Conservation (phyloP, 2,797 vertebrate genomes). For the Furcifer pardalis region DNA sequence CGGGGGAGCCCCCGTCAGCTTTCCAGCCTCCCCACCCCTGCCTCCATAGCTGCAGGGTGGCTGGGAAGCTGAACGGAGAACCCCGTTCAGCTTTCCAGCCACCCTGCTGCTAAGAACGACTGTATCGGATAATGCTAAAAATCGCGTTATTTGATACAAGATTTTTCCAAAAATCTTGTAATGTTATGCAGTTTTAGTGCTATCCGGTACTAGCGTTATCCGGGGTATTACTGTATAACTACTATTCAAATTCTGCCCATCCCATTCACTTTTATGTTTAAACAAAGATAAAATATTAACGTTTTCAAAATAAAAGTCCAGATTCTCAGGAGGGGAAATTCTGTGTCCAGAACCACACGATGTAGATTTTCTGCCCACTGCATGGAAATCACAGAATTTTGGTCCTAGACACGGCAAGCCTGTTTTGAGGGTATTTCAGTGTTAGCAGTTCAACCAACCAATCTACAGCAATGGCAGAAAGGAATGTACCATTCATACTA, state of each 20-base stretch:
- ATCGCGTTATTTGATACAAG: no score
- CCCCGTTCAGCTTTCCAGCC: no score
- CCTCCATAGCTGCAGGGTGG: no score
- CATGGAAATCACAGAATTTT: neutral
- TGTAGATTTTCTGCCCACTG: neutral
- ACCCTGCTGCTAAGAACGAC: no score
- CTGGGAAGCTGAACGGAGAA: no score
- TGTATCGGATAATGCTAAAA: no score
- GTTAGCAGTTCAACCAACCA: neutral
- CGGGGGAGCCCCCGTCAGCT: no score
- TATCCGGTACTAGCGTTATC: no score
- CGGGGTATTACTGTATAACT: no score
- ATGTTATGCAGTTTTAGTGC: no score
- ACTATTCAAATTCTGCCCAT: neutral
- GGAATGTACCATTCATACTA: neutral
- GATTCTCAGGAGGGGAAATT: neutral
- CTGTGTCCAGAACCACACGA: neutral
- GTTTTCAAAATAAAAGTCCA: neutral
- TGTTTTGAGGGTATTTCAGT: neutral
- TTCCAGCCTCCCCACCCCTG: no score
- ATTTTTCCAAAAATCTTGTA: no score
- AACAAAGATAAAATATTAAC: neutral
- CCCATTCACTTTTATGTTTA: neutral
- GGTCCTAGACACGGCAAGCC: neutral
- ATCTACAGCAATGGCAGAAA: neutral